Evolutionary conservation across 2,113 vertebrate genomes (phyloP).

Genomic region (Etia nguti): DNA sequence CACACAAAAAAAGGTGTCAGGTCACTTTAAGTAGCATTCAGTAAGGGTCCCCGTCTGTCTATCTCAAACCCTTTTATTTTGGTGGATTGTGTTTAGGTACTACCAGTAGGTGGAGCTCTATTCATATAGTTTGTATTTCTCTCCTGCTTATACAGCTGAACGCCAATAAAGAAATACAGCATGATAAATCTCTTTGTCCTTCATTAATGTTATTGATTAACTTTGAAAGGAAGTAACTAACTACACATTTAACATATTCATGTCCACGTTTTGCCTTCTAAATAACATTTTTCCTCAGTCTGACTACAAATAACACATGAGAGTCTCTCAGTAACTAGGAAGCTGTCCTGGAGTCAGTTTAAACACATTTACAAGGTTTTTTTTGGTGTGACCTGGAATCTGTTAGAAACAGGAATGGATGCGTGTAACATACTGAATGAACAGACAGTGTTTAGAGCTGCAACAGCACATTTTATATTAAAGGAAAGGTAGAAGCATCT

Average conservation of each 20-base stretch:
- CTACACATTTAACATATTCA: background rate
- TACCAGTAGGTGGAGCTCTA: conserved; percentile 46
- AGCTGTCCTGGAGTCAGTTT: background rate
- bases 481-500: background rate
- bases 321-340: background rate
- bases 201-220: background rate
- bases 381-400: background rate
- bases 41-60: background rate
- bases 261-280: background rate
- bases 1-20: background rate
- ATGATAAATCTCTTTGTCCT: background rate
- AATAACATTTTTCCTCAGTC: background rate
- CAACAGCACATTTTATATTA: background rate
- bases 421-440: background rate
- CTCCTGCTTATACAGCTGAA: background rate
- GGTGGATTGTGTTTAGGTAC: background rate
- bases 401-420: background rate
- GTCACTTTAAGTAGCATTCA: background rate
- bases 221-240: background rate
- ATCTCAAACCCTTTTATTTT: background rate
- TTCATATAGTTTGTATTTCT: background rate
- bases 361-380: background rate
- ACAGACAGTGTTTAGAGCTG: background rate
- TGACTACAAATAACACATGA: background rate
- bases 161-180: background rate